Conservation (phyloP, 1,140 invertebrate species). For the Vanessa atalanta region DNA sequence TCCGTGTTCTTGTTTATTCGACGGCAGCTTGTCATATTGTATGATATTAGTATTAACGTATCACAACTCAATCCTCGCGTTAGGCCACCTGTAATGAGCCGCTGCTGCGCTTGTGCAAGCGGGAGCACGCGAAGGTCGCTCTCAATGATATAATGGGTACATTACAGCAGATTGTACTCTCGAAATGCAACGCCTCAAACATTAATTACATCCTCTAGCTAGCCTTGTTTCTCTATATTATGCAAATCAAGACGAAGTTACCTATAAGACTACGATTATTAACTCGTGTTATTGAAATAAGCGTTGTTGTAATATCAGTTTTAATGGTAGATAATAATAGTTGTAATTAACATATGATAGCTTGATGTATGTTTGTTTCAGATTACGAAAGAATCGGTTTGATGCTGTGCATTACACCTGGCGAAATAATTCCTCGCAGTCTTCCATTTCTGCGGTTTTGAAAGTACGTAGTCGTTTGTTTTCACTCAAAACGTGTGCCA, state of each 20-base stretch:
- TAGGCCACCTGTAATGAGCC: slow-evolving; percentile 10
- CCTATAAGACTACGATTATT: slow-evolving; percentile 11
- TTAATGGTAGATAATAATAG: slow-evolving; percentile 13
- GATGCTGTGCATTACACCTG: slow-evolving; percentile 7
- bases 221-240: slow-evolving; percentile 20
- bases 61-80: not conserved
- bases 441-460: slow-evolving; percentile 24
- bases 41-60: not conserved
- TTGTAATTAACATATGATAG: not conserved
- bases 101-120: slow-evolving; percentile 38
- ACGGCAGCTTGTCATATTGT: not conserved
- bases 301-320: slow-evolving; percentile 6
- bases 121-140: slow-evolving; percentile 49
- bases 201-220: slow-evolving; percentile 45
- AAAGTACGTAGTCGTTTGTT: slow-evolving; percentile 19
- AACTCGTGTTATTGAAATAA: slow-evolving; percentile 12
- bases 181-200: slow-evolving; percentile 37
- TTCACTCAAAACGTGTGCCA: not conserved
- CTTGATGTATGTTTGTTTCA: slow-evolving; percentile 25
- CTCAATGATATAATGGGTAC: slow-evolving; percentile 43
- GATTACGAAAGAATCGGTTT: slow-evolving; percentile 23
- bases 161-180: slow-evolving; percentile 47
- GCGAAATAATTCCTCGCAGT: slow-evolving; percentile 11
- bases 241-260: slow-evolving; percentile 29
- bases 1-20: too few species aligned